Conservation (phyloP, 2,797 vertebrate genomes). For the Peromyscus aztecus region DNA sequence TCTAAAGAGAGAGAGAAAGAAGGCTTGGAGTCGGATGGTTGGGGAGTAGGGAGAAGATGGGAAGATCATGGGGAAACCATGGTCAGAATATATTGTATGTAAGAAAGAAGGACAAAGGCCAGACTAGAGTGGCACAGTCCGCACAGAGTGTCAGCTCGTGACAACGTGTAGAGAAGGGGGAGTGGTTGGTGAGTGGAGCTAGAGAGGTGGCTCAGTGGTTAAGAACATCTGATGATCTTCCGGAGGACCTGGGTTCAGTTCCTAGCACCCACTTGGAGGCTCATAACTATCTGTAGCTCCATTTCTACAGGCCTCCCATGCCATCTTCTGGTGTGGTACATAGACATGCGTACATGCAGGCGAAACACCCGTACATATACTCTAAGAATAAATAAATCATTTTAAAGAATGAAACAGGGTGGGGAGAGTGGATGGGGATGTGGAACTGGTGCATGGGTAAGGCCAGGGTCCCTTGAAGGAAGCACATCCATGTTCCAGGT, state of each 20-base stretch:
- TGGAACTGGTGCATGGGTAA: not conserved
- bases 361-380: not conserved
- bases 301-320: not conserved
- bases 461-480: not conserved
- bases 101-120: not conserved
- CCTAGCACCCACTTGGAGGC: not conserved
- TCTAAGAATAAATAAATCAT: not conserved
- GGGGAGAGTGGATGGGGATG: not conserved
- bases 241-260: not conserved
- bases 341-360: not conserved
- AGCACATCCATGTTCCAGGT: not conserved
- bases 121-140: no score
- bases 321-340: not conserved
- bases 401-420: not conserved
- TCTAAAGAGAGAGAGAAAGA: not conserved
- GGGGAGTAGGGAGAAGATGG: not conserved
- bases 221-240: not conserved
- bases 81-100: not conserved
- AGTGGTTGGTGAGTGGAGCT: not conserved
- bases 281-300: not conserved
- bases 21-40: not conserved
- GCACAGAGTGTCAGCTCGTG: not conserved
- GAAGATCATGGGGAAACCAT: no score
- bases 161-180: rapidly evolving
- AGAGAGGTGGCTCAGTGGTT: not conserved